Evolutionary conservation across 2,797 vertebrate species (phyloP).

Genomic region (Clarias fuscus): DNA sequence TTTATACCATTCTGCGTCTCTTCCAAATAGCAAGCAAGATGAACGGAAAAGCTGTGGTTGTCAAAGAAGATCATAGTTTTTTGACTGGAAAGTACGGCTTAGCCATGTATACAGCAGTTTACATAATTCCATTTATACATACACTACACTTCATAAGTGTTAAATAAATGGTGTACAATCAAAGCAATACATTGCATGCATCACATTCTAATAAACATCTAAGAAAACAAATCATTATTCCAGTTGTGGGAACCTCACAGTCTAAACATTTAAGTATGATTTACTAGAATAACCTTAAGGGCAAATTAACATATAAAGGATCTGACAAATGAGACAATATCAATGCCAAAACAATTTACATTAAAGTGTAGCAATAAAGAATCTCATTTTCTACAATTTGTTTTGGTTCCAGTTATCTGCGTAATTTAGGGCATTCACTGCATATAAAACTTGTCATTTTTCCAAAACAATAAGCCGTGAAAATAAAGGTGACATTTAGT

Average conservation of each 20-base stretch:
- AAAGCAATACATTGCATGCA: background rate
- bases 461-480: slow-evolving; percentile 3
- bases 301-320: slow-evolving; percentile 2
- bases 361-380: background rate
- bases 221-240: background rate
- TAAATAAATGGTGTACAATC: background rate
- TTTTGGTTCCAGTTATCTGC: background rate
- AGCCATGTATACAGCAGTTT: background rate
- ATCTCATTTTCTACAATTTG: background rate
- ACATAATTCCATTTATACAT: background rate
- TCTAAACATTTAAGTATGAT: background rate
- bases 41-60: background rate
- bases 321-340: background rate
- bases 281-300: background rate
- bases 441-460: background rate
- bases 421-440: background rate
- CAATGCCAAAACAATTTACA: background rate
- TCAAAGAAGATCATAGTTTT: background rate
- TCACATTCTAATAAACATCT: background rate
- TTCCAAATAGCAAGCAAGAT: background rate
- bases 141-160: background rate
- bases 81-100: background rate
- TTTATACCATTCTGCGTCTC: background rate
- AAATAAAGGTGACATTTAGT: slow-evolving; percentile 17
- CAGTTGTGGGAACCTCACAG: background rate